phyloP scores from a whole-genome alignment of 2,888 invertebrate species.

The Pristionchus entomophagus region DNA sequence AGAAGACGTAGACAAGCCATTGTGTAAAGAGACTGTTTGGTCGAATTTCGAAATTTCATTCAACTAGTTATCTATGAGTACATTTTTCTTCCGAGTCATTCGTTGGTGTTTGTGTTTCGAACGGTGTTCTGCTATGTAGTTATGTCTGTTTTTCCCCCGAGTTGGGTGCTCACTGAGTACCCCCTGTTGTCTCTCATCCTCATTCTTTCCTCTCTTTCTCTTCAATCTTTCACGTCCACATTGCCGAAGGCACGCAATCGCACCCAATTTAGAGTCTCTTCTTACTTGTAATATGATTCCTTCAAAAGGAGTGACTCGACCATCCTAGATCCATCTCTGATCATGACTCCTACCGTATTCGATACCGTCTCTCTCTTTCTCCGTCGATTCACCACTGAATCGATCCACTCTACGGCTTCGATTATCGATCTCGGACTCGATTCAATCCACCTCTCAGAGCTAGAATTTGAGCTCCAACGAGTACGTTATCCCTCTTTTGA shows the following conservation, averaged over 20 bases:
- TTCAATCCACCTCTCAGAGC: conserved; percentile 18
- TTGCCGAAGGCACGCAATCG: not conserved
- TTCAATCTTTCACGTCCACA: not conserved
- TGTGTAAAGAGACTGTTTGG: conserved; percentile 35
- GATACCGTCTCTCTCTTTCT: not conserved
- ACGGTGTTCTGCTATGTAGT: no score
- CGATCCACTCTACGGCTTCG: not conserved
- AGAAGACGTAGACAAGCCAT: conserved; percentile 1
- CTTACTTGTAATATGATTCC: not conserved
- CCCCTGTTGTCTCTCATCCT: no score
- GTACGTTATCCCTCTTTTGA: not conserved
- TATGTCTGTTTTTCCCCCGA: no score
- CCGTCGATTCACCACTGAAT: not conserved
- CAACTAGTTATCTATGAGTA: no score
- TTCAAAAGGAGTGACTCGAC: not conserved
- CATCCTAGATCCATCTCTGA: not conserved
- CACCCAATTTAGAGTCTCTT: not conserved
- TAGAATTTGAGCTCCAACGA: not conserved
- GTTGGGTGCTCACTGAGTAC: no score
- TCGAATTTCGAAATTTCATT: no score
- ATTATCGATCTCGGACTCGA: conserved; percentile 20
- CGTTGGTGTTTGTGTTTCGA: no score
- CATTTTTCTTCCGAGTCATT: no score
- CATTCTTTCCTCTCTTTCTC: not conserved
- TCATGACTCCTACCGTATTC: conserved; percentile 3